Percentiles rank a stretch among this genome's conserved stretches.
phyloP scores from a whole-genome alignment of 2,797 vertebrate species.

The Microctenopoma lineatum region DNA sequence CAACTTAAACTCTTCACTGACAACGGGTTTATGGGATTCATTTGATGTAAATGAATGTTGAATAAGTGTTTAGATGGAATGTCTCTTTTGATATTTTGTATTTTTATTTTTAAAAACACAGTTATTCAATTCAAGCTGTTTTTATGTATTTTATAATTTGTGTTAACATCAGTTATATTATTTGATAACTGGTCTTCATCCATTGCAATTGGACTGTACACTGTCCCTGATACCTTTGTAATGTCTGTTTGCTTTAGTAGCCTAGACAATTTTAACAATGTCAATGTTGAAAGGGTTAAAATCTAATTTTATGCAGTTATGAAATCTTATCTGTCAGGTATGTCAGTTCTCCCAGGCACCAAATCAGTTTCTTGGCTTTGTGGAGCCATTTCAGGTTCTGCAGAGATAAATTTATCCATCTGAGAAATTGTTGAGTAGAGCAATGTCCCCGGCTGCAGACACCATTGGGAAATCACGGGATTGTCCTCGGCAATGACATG shows the following conservation, averaged over 20 bases:
- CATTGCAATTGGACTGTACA: not conserved
- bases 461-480: conserved; percentile 76
- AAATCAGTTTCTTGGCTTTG: conserved; percentile 56
- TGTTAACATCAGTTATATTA: not conserved
- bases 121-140: no score
- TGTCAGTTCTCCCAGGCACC: conserved; percentile 49
- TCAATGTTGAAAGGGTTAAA: conserved; percentile 41
- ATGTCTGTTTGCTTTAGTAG: conserved; percentile 12
- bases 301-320: conserved; percentile 44
- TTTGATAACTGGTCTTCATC: not conserved
- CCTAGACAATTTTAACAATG: not conserved
- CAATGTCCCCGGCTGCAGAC: conserved; percentile 63
- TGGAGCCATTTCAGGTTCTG: conserved; percentile 57
- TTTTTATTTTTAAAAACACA: no score
- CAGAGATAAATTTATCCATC: conserved; percentile 71
- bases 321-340: conserved; percentile 54
- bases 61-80: no score
- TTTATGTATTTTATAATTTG: no score
- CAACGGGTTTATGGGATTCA: no score
- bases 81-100: no score
- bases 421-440: conserved; percentile 69
- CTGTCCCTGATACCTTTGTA: not conserved
- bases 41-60: no score
- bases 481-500: conserved; percentile 73
- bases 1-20: no score